phyloP scores from a whole-genome alignment of 2,888 invertebrate species.

The Protonemura montana region DNA sequence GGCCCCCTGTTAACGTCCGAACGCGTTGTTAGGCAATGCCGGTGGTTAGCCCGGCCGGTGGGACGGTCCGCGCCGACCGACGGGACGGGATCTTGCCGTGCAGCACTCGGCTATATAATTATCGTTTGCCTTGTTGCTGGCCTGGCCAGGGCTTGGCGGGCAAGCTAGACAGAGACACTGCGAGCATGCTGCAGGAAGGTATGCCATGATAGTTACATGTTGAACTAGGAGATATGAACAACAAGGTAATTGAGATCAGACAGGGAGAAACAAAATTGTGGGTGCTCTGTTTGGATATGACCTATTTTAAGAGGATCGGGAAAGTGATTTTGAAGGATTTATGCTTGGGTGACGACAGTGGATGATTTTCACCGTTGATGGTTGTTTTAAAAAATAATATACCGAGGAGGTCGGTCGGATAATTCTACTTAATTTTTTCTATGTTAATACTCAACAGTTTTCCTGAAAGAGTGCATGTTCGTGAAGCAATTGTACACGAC shows the following conservation, averaged over 20 bases:
- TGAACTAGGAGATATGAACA: constrained; percentile 29
- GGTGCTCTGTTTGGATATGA: background rate
- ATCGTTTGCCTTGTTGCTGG: constrained; percentile 43
- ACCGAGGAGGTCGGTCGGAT: no score
- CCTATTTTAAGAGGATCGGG: background rate
- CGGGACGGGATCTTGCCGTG: constrained; percentile 36
- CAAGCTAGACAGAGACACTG: background rate
- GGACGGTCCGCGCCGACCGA: constrained; percentile 22
- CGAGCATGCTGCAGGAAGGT: constrained; percentile 9
- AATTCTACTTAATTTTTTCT: no score
- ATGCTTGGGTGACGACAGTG: background rate
- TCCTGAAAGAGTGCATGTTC: background rate
- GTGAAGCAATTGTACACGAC: background rate
- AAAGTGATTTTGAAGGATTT: background rate
- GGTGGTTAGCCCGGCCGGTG: constrained; percentile 40
- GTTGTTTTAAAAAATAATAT: no score
- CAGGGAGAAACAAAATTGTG: constrained; percentile 26
- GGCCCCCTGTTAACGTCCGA: constrained; percentile 13
- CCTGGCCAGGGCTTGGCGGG: background rate
- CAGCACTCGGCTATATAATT: constrained; percentile 45
- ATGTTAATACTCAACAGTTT: no score
- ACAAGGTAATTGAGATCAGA: constrained; percentile 32
- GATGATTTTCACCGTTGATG: background rate
- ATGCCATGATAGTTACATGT: constrained; percentile 22
- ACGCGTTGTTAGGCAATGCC: background rate